phyloP scores from a whole-genome alignment of 2,113 vertebrate species.

The Trichechus manatus region DNA sequence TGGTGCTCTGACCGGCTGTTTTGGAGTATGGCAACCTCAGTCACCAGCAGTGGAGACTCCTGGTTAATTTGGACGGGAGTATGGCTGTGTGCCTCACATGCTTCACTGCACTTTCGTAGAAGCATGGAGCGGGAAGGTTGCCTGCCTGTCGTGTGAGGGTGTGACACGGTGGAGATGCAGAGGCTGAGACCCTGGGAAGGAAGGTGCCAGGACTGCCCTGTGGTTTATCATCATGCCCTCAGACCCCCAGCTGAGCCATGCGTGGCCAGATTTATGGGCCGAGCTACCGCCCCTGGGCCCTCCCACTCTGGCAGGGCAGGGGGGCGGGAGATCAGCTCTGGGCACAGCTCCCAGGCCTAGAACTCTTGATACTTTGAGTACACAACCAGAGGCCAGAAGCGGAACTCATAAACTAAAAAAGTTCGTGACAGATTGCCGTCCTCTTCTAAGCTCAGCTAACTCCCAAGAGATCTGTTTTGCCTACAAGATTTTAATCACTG shows the following conservation, averaged over 20 bases:
- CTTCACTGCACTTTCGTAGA: not conserved
- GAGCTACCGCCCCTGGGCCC: not conserved
- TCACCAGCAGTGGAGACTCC: no score
- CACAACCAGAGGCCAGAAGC: not conserved
- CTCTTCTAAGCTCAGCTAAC: not conserved
- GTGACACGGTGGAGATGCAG: not conserved
- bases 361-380: not conserved
- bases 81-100: not conserved
- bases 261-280: not conserved
- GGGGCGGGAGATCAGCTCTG: not conserved
- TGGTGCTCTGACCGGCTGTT: not conserved
- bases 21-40: not conserved
- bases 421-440: not conserved
- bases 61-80: not conserved
- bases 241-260: not conserved
- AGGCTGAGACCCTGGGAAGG: not conserved
- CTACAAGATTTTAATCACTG: not conserved
- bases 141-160: not conserved
- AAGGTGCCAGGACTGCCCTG: not conserved
- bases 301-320: not conserved
- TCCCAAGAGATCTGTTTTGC: not conserved
- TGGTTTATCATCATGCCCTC: not conserved
- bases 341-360: not conserved
- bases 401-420: not conserved
- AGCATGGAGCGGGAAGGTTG: no score